Conservation (phyloP, 2,113 vertebrate genomes). For the Rhabdomys dilectus region DNA sequence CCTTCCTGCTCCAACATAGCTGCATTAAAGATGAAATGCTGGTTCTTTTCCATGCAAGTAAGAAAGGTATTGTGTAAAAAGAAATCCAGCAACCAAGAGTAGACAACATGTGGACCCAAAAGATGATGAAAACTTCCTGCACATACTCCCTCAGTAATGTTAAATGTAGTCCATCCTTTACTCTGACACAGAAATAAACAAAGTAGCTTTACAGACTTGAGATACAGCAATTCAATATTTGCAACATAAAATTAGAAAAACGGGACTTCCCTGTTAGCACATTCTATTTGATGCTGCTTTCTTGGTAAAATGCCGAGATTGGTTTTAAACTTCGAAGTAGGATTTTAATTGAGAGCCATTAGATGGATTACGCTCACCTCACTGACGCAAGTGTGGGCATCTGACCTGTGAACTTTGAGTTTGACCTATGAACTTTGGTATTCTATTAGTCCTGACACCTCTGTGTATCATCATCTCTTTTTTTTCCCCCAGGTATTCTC, state of each 20-base stretch:
- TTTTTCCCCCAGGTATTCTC: neutral
- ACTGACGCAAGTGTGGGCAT: neutral
- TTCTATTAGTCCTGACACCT: neutral
- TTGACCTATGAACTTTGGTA: neutral
- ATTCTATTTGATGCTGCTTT: neutral
- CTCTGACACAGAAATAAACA: neutral
- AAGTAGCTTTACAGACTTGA: neutral
- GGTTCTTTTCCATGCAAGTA: neutral
- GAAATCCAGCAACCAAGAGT: neutral
- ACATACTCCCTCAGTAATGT: neutral
- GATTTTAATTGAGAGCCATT: neutral
- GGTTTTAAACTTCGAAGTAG: neutral
- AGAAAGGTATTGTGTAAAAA: neutral
- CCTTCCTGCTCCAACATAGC: neutral
- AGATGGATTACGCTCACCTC: neutral
- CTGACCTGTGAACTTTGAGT: neutral
- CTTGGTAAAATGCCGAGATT: neutral
- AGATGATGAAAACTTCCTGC: neutral
- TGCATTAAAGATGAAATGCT: neutral
- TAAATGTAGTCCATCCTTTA: neutral
- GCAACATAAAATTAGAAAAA: constrained; percentile 11
- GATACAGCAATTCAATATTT: neutral
- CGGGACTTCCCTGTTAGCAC: neutral
- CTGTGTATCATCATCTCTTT: neutral
- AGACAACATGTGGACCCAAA: neutral